Percentiles rank a stretch among this genome's conserved stretches.
phyloP scores from a whole-genome alignment of 2,113 vertebrate genomes.

The Tympanuchus pallidicinctus region DNA sequence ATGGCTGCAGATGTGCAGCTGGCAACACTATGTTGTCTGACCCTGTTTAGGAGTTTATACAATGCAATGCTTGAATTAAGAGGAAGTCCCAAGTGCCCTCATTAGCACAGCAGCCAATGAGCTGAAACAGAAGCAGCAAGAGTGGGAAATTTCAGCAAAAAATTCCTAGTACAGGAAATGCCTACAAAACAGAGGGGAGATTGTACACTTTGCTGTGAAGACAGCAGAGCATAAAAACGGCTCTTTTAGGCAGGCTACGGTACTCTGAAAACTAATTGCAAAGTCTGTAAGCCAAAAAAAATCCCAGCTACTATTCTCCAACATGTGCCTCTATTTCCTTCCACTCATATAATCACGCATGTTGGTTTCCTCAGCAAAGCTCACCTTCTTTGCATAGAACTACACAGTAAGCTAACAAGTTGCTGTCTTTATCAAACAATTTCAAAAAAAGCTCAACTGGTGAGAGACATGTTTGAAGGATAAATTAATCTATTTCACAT shows the following conservation, averaged over 20 bases:
- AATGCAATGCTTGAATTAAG: constrained; percentile 66
- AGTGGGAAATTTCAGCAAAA: constrained; percentile 55
- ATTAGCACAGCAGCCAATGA: constrained; percentile 52
- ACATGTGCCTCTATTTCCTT: constrained; percentile 9
- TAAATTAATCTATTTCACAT: background rate
- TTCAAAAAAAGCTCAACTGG: background rate
- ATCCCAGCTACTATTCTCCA: constrained; percentile 42
- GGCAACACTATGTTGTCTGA: constrained; percentile 64
- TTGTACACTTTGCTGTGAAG: constrained; percentile 58
- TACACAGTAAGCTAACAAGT: background rate
- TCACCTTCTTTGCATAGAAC: background rate
- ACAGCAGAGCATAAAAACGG: constrained; percentile 62
- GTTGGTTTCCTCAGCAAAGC: background rate
- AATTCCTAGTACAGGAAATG: constrained; percentile 61
- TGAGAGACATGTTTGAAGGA: background rate
- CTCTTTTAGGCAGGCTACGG: constrained; percentile 50
- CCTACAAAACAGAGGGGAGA: constrained; percentile 59
- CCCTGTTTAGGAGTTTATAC: constrained; percentile 59
- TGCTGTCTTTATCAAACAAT: background rate
- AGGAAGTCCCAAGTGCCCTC: constrained; percentile 66
- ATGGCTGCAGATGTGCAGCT: constrained; percentile 70
- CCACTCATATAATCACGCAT: constrained; percentile 9
- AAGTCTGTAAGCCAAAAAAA: constrained; percentile 33
- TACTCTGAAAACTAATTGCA: constrained; percentile 54
- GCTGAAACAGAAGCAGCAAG: constrained; percentile 46